phyloP scores from a whole-genome alignment of 1,140 invertebrate species.

The Zaprionus ornatus region DNA sequence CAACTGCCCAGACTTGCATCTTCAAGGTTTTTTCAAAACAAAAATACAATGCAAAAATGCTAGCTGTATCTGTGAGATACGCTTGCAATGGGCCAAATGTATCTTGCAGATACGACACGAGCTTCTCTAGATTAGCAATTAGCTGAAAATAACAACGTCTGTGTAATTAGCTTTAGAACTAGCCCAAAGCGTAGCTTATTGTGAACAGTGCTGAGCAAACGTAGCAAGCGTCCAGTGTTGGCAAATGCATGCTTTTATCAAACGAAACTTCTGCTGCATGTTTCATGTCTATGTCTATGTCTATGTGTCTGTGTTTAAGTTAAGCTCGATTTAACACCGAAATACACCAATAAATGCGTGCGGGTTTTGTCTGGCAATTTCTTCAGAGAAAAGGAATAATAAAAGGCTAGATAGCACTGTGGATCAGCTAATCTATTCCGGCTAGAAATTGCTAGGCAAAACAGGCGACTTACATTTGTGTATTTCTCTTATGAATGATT shows the following conservation, averaged over 20 bases:
- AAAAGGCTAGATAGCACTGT: background rate
- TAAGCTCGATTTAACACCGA: constrained; percentile 18
- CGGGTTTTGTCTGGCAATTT: constrained; percentile 67
- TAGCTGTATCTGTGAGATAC: constrained; percentile 70
- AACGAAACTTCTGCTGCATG: constrained; percentile 44
- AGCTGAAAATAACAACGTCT: constrained; percentile 18
- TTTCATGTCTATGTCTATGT: constrained; percentile 56
- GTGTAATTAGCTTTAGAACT: constrained; percentile 62
- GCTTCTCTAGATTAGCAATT: constrained; percentile 49
- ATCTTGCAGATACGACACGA: constrained; percentile 63
- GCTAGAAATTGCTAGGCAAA: constrained; percentile 61
- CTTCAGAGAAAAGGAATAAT: background rate
- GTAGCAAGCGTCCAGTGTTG: constrained; percentile 35
- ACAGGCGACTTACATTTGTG: constrained; percentile 61
- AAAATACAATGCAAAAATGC: constrained; percentile 14
- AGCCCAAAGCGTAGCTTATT: constrained; percentile 57
- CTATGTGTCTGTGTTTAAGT: constrained; percentile 63
- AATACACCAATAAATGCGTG: constrained; percentile 69
- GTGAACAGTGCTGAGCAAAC: constrained; percentile 65
- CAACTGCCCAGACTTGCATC: constrained; percentile 84
- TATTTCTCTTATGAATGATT: constrained; percentile 61
- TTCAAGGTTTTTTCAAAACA: constrained; percentile 77
- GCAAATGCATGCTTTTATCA: constrained; percentile 64
- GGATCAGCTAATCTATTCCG: background rate
- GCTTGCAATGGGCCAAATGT: constrained; percentile 51